Base-by-base conservation (phyloP, 2,888 invertebrate species). In the Fragum fragum region DNA sequence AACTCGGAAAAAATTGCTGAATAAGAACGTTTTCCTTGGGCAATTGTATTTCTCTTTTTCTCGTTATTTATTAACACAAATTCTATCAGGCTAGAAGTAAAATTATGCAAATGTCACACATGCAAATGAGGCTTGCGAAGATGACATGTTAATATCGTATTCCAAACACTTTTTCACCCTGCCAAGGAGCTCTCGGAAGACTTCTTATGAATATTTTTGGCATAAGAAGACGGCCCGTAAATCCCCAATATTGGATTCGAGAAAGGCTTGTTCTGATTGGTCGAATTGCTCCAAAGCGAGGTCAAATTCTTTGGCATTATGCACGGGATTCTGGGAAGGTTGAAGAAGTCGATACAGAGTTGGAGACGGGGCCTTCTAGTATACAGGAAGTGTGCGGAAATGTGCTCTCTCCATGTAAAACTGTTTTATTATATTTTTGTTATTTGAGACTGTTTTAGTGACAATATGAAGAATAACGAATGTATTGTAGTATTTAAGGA, bases 101-200 rank as follows among this genome's bases (percentile, higher is more conserved):
- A 81, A 81, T 81, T 76, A 81, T 81, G 81, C 81, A 81, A 81
- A 81, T 81, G 66, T 73, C 81, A 70, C 76, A 81, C 76, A 76
- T 73, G 61, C 71, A 81, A 81, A 73, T 73, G 72, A 73, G 63
- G 73, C 73, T 57, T 59, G 23, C 66, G 73, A 70, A 73, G 76
- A 76, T 76, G 80, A 81, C 81, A 81, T 76, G 76, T 66, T 76
- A 81, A 73, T 81, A 81, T 81, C 76, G 81, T 75, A 81, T 81
- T 76, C 81, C 70, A 76, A 81, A 81, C 81, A 73, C 76, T 81
- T 81, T 76, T 36, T 23, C 57, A 57, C 71, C 71, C 71, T 32
- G 21, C 21, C 53, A 53, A 55, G 55, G 18, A 55, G 32, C 71
- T 32, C 71, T 57, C 71, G n/a, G 36, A 21, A 71, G 71, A 71